Evolutionary conservation across 2,888 invertebrate species (phyloP), one percentile per base, ranked within the genome.

Genomic region (Metallyticus violacea): DNA sequence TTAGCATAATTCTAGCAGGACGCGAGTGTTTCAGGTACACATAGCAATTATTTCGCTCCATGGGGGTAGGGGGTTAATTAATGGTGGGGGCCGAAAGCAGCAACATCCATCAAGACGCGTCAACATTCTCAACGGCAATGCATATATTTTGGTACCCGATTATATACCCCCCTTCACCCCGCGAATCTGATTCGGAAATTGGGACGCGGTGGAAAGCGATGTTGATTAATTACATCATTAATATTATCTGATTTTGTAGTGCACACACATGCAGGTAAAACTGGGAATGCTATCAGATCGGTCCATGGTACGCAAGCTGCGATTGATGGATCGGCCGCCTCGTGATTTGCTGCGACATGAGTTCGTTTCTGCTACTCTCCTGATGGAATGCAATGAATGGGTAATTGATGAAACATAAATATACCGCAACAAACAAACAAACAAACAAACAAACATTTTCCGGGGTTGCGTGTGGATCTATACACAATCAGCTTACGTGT

Each of bases 141-240:
- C 83, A 83, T 77, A 83, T 83, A 83, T 83, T 79, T 83, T 83
- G 83, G 40, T 26, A 83, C 83, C 83, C 29, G 83, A 83, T 83
- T 83, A 83, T 83, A 83, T 77, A 83, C 15, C 40, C 22, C 40
- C 40, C 40, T 62, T 62, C 40, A 15, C 40, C 28, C 29, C 83
- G 77, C 77, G 83, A 83, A 83, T 77, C 83, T 83, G 83, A 77
- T 83, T 83, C 83, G 83, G 83, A 83, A 77, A 83, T 83, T 83
- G 77, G 77, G 77, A 83, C 76, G 83, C 77, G 77, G 77, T 83
- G 83, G 77, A 83, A 83, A 83, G 77, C 77, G 83, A 83, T n/a
- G 83, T 77, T 83, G 83, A 83, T 83, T 83, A 83, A 83, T 83
- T 83, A 77, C 83, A 77, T 77, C 83, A 83, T 83, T 83, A 83